Evolutionary conservation across 2,888 invertebrate genomes (phyloP).

Genomic region (Zele albiditarsus): DNA sequence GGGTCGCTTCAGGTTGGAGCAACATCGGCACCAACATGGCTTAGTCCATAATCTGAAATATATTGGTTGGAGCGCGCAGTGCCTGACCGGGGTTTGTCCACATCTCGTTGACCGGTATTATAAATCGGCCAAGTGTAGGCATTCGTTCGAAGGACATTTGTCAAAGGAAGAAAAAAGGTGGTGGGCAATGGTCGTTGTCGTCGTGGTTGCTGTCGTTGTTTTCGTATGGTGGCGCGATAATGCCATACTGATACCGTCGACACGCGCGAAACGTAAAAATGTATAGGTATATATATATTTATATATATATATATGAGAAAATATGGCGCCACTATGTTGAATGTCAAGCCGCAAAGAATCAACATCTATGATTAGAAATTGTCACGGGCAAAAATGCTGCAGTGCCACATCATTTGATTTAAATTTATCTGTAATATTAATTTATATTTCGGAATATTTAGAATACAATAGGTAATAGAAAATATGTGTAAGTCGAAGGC

Average conservation of each 20-base stretch:
- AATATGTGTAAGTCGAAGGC: too few species aligned
- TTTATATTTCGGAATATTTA: too few species aligned
- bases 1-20: slow-evolving; percentile 3
- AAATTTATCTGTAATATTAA: too few species aligned
- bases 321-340: too few species aligned
- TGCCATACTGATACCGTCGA: not conserved
- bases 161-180: slow-evolving; percentile 64
- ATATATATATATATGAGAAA: too few species aligned
- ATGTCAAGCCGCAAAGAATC: too few species aligned
- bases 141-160: slow-evolving; percentile 72
- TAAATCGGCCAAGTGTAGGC: slow-evolving; percentile 73
- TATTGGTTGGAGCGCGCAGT: slow-evolving; percentile 67
- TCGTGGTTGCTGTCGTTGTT: not conserved
- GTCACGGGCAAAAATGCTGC: too few species aligned
- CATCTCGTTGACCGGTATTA: slow-evolving; percentile 72
- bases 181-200: slow-evolving; percentile 14
- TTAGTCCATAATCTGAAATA: slow-evolving; percentile 71
- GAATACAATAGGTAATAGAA: too few species aligned
- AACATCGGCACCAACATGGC: slow-evolving; percentile 43
- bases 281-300: too few species aligned
- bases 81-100: slow-evolving; percentile 73
- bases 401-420: too few species aligned
- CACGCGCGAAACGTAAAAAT: not conserved
- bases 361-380: too few species aligned
- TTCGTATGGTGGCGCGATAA: not conserved